Evolutionary conservation across 2,797 vertebrate genomes (phyloP), one percentile per base, ranked within the genome.

Genomic region (Anabas testudineus): DNA sequence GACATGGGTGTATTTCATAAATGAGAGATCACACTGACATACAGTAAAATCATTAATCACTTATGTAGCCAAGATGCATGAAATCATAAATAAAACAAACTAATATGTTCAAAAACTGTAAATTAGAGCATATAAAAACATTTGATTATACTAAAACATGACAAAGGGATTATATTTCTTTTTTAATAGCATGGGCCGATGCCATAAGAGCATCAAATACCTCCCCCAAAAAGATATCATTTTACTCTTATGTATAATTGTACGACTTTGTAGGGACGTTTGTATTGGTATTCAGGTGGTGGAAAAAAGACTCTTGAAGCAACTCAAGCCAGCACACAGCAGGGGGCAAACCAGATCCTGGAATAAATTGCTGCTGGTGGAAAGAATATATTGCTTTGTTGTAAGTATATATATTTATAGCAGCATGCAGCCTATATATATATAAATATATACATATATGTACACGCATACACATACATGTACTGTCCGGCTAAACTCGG

Each of bases 291-390:
- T 8, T 49, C 19, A 46, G 45, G 28, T 41, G 45, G 74, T 1
- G 28, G 34, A 51, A 28, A 51, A 28, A 45, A 30, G 34, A 9
- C 32, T 82, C 16, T 43, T 2, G 59, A 58, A 80, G 83, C 81
- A 88, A 76, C 80, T 74, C 8, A 13, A 59, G 77, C 67, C 55
- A 73, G 37, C 71, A 59, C 82, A 85, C 90, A 88, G 90, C 71
- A 90, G 90, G 87, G 90, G 90, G 90, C 90, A 91, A 89, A 68
- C 76, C 78, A 85, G 86, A 68, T 60, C 90, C 81, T 85, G 53
- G 54, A 87, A 87, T 83, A 49, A 79, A 75, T 6, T 42, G 53
- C 57, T 65, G 52, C 47, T 70, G 7, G 12, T 9, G 28, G 42
- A 18, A 32, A 51, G 39, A 76, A 47, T 28, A 45, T 45, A 62